Conservation (phyloP, 2,888 invertebrate species). For the Polydrusus pterygomalis region DNA sequence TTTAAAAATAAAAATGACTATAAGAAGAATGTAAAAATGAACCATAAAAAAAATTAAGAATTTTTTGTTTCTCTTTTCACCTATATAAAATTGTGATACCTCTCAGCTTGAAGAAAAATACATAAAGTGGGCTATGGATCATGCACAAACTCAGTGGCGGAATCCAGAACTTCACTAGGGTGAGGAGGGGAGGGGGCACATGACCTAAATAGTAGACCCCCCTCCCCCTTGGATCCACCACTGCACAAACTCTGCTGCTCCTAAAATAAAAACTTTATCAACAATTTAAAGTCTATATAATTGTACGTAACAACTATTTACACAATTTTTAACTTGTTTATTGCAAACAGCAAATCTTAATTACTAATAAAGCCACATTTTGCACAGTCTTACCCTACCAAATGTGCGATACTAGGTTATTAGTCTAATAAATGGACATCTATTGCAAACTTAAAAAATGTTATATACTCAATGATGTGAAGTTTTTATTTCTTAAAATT, state of each 20-base stretch:
- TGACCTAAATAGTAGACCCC: too few relatives aligned
- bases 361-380: constrained; percentile 44
- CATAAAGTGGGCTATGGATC: neutral
- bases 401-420: constrained; percentile 27
- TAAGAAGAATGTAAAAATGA: too few relatives aligned
- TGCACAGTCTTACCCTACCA: constrained; percentile 35
- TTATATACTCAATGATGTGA: too few relatives aligned
- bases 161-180: too few relatives aligned
- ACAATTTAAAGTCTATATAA: constrained; percentile 33
- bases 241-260: neutral
- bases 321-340: constrained; percentile 29
- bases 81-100: constrained; percentile 3
- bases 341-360: constrained; percentile 47
- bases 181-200: too few relatives aligned
- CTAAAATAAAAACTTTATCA: constrained; percentile 2
- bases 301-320: constrained; percentile 37
- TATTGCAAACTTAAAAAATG: constrained; percentile 32
- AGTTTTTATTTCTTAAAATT: too few relatives aligned
- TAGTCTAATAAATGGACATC: constrained; percentile 13
- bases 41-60: too few relatives aligned
- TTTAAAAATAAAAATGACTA: too few relatives aligned
- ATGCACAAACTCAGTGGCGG: neutral
- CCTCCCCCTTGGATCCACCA: too few relatives aligned
- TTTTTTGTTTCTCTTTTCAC: too few relatives aligned
- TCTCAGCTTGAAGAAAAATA: neutral